Percentiles rank a stretch among this genome's conserved stretches.
phyloP scores from a whole-genome alignment of 2,888 invertebrate species.

The Drosophila borborema region DNA sequence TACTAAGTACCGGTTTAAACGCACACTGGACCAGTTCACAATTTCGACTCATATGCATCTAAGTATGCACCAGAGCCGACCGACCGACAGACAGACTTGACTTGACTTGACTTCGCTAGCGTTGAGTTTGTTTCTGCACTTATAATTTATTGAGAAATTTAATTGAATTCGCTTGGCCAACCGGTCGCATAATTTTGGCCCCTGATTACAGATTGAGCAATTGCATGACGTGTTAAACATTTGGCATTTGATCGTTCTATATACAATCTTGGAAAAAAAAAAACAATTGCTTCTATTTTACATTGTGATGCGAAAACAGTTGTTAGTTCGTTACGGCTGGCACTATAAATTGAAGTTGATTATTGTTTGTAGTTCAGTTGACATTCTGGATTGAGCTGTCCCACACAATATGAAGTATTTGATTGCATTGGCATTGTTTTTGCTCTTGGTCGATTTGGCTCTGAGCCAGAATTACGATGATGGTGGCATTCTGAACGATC shows the following conservation, averaged over 20 bases:
- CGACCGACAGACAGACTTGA: neutral
- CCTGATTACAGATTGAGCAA: conserved; percentile 65
- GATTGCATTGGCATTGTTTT: neutral
- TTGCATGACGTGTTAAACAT: conserved; percentile 18
- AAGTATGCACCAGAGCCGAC: conserved; percentile 39
- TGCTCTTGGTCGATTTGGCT: neutral
- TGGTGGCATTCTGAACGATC: accelerated
- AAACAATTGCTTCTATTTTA: neutral
- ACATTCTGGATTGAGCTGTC: neutral
- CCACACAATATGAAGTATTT: neutral
- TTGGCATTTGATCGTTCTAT: neutral
- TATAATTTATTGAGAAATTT: conserved; percentile 78
- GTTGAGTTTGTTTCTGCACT: conserved; percentile 52
- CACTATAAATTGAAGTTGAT: neutral
- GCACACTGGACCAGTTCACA: conserved; percentile 54
- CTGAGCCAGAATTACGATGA: neutral
- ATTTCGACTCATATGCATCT: conserved; percentile 60
- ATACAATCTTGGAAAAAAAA: neutral
- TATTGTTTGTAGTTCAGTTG: neutral
- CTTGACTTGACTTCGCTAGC: neutral
- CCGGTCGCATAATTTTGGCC: conserved; percentile 43
- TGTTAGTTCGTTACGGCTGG: neutral
- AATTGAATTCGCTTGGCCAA: conserved; percentile 69
- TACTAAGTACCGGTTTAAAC: conserved; percentile 75
- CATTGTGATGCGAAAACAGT: neutral